phyloP scores from a whole-genome alignment of 1,140 invertebrate genomes.

The Brachionus plicatilis region DNA sequence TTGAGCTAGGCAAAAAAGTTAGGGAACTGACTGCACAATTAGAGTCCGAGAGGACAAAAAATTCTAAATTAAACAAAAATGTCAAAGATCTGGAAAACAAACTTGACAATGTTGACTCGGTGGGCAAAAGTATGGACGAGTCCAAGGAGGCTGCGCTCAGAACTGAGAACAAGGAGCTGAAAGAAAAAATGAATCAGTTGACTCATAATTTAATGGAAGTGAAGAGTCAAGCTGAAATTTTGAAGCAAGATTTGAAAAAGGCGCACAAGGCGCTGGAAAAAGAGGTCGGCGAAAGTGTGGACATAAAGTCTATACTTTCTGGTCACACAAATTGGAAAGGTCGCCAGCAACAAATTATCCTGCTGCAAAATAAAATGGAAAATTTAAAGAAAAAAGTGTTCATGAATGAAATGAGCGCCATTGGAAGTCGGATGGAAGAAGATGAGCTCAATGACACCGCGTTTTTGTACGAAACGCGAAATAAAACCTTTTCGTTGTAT shows the following conservation, averaged over 20 bases:
- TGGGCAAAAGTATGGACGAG: constrained; percentile 43
- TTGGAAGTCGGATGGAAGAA: background rate
- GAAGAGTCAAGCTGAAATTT: constrained; percentile 48
- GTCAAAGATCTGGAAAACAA: constrained; percentile 49
- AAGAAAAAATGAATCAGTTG: constrained; percentile 47
- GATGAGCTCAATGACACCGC: background rate
- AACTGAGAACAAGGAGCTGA: constrained; percentile 27
- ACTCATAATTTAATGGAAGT: constrained; percentile 52
- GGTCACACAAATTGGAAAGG: constrained; percentile 50
- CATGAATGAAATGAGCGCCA: background rate
- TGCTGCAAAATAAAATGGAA: constrained; percentile 52
- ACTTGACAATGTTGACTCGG: background rate
- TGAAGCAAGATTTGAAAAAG: constrained; percentile 53
- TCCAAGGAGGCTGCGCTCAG: background rate
- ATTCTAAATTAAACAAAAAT: constrained; percentile 50
- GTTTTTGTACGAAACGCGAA: background rate
- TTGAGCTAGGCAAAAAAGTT: constrained; percentile 55
- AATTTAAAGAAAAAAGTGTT: constrained; percentile 8
- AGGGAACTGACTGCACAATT: constrained; percentile 52
- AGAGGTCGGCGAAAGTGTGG: constrained; percentile 54
- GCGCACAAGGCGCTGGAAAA: constrained; percentile 51
- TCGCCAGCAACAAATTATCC: constrained; percentile 51
- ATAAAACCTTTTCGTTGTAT: background rate
- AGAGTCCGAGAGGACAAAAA: constrained; percentile 52
- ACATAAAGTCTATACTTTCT: constrained; percentile 50